These are phyloP conservation scores for Aleiodes leptofemur DNA, from an alignment of 2,888 invertebrate genomes.

Conservation along the genomic window DNA sequence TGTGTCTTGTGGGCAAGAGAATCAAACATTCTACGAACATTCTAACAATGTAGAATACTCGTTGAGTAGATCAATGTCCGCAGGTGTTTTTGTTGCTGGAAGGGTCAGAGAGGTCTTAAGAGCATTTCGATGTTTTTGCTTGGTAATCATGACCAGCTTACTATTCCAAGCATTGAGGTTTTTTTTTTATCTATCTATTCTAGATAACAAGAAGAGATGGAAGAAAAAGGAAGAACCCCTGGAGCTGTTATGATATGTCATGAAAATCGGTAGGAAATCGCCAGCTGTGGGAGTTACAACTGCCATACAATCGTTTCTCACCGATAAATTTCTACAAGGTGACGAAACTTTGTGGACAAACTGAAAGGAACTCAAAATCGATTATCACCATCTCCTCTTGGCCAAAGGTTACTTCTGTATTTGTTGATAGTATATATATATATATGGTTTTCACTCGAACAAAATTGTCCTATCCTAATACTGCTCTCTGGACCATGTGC, in stretches of 20 bases:
- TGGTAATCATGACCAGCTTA: conserved; percentile 36
- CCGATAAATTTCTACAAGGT: conserved; percentile 57
- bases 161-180: conserved; percentile 29
- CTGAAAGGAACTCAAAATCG: conserved; percentile 55
- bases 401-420: neutral
- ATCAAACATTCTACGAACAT: neutral
- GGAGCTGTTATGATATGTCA: conserved; percentile 34
- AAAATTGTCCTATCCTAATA: conserved; percentile 3
- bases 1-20: neutral
- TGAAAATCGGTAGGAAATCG: conserved; percentile 25
- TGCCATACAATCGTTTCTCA: conserved; percentile 49
- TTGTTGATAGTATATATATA: neutral
- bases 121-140: conserved; percentile 32
- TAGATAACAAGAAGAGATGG: neutral
- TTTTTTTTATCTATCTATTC: conserved; percentile 8
- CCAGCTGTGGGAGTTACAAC: conserved; percentile 21
- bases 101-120: conserved; percentile 24
- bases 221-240: neutral
- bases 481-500: conserved; percentile 1
- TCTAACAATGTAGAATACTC: neutral
- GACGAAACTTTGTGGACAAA: conserved; percentile 52
- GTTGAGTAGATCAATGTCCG: conserved; percentile 6
- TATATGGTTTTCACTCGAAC: neutral
- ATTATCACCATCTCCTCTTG: conserved; percentile 49
- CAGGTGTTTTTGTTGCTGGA: conserved; percentile 6